Base-by-base conservation (phyloP, 2,888 invertebrate genomes). In the Pyrgus malvae region DNA sequence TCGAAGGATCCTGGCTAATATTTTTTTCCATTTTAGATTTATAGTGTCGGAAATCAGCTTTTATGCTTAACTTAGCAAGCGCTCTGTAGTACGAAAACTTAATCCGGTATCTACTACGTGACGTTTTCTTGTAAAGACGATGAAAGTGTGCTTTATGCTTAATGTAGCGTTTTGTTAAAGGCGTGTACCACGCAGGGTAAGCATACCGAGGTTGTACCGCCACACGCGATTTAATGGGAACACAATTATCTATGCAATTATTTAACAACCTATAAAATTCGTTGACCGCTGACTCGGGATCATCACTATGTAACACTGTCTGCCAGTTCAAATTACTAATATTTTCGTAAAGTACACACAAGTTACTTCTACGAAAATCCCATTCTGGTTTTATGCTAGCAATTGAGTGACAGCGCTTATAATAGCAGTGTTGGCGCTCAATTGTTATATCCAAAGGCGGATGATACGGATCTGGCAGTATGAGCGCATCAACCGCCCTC, bases 171-270 rank as follows among this genome's bases (percentile, higher is more conserved):
- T 12, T 33, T 33, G 45, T 45, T 12, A 12, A 19, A 2, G 12
- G 31, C 31, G 21, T 12, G 21, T 45, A 45, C 45, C 45, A 45
- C 33, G 8, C 31, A 31, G 45, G 44, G 40, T 40, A 40, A 12
- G 0, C 1, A 3, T 44, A 44, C 19, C 29, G 29, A 29, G 44
- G 17, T 19, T 0, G 45, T 12, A 21, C 19, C n/a, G 31, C 45
- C 19, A 19, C 3, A 12, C 31, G 31, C 45, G 0, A 5, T 12
- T 35, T 45, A 21, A 5, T 31, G 0, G 45, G 45, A 12, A 27
- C 27, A 7, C 27, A 27, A 3, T 7, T 9, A 27, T 27, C 27
- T 27, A 27, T 9, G 2, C 27, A 45, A 11, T 21, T 21, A 21
- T 19, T 31, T 8, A 45, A 3, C 7, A 45, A n/a, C 0, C 3